Conservation (phyloP, 2,113 vertebrate species). For the Silurus glanis region DNA sequence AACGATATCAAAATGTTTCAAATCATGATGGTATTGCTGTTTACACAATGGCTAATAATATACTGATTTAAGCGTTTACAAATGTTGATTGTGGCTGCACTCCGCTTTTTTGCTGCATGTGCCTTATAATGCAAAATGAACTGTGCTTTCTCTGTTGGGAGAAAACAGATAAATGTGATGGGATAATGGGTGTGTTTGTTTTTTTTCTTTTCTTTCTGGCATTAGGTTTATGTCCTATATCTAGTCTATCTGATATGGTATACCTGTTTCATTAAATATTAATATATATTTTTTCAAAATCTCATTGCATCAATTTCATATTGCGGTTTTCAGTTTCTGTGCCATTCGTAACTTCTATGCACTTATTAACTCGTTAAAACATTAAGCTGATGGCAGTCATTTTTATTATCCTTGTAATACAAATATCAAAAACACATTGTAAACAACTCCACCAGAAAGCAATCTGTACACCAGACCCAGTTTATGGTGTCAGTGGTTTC, state of each 20-base stretch:
- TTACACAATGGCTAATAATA: not conserved
- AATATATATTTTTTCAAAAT: conserved; percentile 30
- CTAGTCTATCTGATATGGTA: not conserved
- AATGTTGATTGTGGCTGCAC: not conserved
- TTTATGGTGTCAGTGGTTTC: not conserved
- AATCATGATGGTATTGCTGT: not conserved
- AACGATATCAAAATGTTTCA: not conserved
- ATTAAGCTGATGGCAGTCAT: not conserved
- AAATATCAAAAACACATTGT: no score
- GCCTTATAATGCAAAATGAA: conserved; percentile 19
- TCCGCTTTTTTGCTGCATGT: conserved; percentile 29
- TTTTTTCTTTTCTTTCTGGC: not conserved
- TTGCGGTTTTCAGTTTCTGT: not conserved
- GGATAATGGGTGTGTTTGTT: not conserved
- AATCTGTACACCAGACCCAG: not conserved
- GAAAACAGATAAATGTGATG: not conserved
- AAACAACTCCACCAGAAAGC: not conserved
- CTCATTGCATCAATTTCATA: not conserved
- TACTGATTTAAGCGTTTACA: conserved; percentile 16
- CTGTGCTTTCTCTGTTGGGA: not conserved
- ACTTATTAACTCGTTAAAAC: no score
- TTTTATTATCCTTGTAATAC: not conserved
- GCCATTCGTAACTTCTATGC: not conserved
- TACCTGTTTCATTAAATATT: conserved; percentile 10
- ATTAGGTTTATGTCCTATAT: not conserved